Percentiles rank a stretch among this genome's conserved stretches.
These are phyloP conservation scores for Drosophila trapezifrons DNA, from an alignment of 1,140 invertebrate species.

Conservation along the genomic window DNA sequence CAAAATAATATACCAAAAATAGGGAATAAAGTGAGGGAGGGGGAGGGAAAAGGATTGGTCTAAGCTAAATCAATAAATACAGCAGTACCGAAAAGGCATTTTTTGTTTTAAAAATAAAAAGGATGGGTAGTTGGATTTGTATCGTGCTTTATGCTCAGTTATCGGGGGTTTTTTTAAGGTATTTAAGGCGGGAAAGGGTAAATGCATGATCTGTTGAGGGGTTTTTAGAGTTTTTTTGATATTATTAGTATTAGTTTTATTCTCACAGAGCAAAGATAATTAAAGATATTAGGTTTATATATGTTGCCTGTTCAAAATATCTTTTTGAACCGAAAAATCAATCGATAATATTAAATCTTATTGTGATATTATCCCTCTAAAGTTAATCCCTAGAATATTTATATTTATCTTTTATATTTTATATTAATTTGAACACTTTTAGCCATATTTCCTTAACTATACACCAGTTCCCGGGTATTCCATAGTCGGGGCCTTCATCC, in stretches of 20 bases:
- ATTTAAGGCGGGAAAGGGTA: not conserved
- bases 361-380: too few relatives aligned
- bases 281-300: too few relatives aligned
- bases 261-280: too few relatives aligned
- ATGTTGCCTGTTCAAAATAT: too few relatives aligned
- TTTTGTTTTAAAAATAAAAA: not conserved
- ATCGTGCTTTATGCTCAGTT: slow-evolving; percentile 3
- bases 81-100: slow-evolving; percentile 22
- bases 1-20: slow-evolving; percentile 67
- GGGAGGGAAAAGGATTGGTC: not conserved
- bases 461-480: not conserved
- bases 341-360: too few relatives aligned
- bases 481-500: not conserved
- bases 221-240: too few relatives aligned
- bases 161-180: not conserved
- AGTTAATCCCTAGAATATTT: too few relatives aligned
- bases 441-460: not conserved
- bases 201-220: not conserved
- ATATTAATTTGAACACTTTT: not conserved
- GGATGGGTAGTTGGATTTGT: not conserved
- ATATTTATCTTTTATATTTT: too few relatives aligned
- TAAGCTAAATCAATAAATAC: slow-evolving; percentile 74
- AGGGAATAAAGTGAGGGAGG: slow-evolving; percentile 7
- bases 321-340: too few relatives aligned
- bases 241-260: too few relatives aligned